These are phyloP conservation scores for Pao palembangensis DNA, from an alignment of 2,113 vertebrate genomes.

Conservation along the genomic window DNA sequence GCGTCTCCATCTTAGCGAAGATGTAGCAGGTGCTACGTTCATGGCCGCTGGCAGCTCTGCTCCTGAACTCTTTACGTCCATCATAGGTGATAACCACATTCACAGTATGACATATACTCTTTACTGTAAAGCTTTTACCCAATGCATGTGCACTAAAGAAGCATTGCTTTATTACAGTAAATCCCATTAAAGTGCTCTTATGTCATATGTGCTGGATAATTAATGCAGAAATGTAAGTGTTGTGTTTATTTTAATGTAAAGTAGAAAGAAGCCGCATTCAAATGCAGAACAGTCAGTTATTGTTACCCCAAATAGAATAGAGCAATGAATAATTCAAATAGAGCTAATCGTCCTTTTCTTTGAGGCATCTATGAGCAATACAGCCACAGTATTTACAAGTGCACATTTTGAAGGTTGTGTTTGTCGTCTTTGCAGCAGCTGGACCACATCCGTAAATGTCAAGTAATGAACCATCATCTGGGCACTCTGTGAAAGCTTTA, in stretches of 20 bases:
- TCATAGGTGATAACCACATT: slow-evolving; percentile 83
- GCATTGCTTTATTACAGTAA: slow-evolving; percentile 8
- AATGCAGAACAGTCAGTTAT: too few species aligned
- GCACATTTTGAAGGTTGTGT: slow-evolving; percentile 12
- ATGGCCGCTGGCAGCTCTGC: slow-evolving; percentile 96
- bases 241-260: not conserved
- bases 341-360: too few species aligned
- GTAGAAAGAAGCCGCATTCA: not conserved
- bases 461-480: not conserved
- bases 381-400: not conserved
- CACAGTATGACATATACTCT: slow-evolving; percentile 25
- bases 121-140: slow-evolving; percentile 6
- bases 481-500: not conserved
- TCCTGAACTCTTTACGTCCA: slow-evolving; percentile 90
- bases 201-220: slow-evolving; percentile 1
- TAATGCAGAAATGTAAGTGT: slow-evolving; percentile 1
- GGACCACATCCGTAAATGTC: slow-evolving; percentile 10
- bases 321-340: too few species aligned
- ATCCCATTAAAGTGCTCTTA: slow-evolving; percentile 21
- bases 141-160: slow-evolving; percentile 1
- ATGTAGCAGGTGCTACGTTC: slow-evolving; percentile 77
- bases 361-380: slow-evolving; percentile 2
- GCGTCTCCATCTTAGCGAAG: slow-evolving; percentile 91
- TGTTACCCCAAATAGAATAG: too few species aligned
- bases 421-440: not conserved